Evolutionary conservation across 2,888 invertebrate species (phyloP), one percentile per base, ranked within the genome.

Genomic region (Trileptium ribeirensis): DNA sequence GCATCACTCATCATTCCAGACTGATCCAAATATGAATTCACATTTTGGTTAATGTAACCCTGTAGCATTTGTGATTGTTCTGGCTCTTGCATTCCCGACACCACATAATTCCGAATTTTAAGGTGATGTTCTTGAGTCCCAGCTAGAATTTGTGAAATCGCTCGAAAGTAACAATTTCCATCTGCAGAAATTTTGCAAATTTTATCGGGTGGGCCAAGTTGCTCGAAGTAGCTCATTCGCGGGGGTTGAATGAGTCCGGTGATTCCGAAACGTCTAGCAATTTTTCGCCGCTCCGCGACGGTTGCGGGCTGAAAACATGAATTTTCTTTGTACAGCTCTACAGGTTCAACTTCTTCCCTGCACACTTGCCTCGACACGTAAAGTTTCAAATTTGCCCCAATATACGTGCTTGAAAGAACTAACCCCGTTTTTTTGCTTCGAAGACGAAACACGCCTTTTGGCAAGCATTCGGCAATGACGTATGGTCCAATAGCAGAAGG

Each of bases 91-190:
- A 64, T 64, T 19, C 19, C 64, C 19, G 19, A 19, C 8, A 8
- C 70, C 3, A 70, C n/a, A 15, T 70, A 15, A 15, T 70, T 36
- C n/a, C 70, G 70, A 8, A 70, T 70, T 31, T 15, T 15, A 8
- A 70, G 8, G n/a, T 70, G 70, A 29, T 70, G 31, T 8, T 8
- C 70, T 70, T 70, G 8, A 70, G 70, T 70, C n/a, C 70, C 70
- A 29, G 70, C 33, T 31, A 70, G 8, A 19, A 31, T 31, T 8
- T 70, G n/a, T 70, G 70, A 70, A 8, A 70, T 15, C 15, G 70
- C 70, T n/a, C 70, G 70, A 70, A 15, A 70, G n/a, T 64, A 64
- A 70, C 70, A 70, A n/a, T 70, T 70, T 8, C 70, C 70, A 31
- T 70, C 70, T 33, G 8, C 70, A 15, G 3, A 15, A 33, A 70